Percentiles rank a stretch among this genome's conserved stretches.
phyloP scores from a whole-genome alignment of 2,113 vertebrate genomes.

The Hippocampus comes region DNA sequence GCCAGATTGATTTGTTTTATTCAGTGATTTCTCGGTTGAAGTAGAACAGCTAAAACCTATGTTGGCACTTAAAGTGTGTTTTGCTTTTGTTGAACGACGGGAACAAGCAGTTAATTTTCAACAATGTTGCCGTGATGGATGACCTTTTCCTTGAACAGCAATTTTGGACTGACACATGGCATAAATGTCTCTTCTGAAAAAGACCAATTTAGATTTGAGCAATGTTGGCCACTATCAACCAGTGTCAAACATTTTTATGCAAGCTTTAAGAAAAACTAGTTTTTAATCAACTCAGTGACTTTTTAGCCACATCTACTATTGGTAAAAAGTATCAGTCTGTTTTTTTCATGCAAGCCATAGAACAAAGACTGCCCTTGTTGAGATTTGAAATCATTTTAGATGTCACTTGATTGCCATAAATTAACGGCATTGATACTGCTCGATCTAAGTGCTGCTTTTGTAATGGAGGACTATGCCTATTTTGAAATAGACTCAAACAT shows the following conservation, averaged over 20 bases:
- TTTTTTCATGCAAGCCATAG: no score
- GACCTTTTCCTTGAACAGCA: slow-evolving; percentile 49
- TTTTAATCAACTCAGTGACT: no score
- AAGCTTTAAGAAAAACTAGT: no score
- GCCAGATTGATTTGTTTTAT: slow-evolving; percentile 52
- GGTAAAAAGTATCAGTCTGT: no score
- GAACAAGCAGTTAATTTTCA: slow-evolving; percentile 38
- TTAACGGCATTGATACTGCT: no score
- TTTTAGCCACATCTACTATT: no score
- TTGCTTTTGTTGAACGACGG: neutral
- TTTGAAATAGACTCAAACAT: neutral
- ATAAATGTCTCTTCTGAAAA: neutral
- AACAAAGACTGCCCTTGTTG: no score
- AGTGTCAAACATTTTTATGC: neutral
- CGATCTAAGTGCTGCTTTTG: neutral
- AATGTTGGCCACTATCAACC: neutral
- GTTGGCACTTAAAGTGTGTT: slow-evolving; percentile 21
- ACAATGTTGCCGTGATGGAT: slow-evolving; percentile 46
- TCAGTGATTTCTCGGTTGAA: slow-evolving; percentile 45
- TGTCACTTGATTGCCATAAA: no score
- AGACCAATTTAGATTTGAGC: neutral
- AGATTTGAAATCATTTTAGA: neutral
- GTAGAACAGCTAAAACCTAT: slow-evolving; percentile 36
- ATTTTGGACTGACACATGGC: slow-evolving; percentile 17
- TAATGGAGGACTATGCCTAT: neutral